These are phyloP conservation scores for Leptinotarsa texana DNA, from an alignment of 1,140 invertebrate species.

Conservation along the genomic window DNA sequence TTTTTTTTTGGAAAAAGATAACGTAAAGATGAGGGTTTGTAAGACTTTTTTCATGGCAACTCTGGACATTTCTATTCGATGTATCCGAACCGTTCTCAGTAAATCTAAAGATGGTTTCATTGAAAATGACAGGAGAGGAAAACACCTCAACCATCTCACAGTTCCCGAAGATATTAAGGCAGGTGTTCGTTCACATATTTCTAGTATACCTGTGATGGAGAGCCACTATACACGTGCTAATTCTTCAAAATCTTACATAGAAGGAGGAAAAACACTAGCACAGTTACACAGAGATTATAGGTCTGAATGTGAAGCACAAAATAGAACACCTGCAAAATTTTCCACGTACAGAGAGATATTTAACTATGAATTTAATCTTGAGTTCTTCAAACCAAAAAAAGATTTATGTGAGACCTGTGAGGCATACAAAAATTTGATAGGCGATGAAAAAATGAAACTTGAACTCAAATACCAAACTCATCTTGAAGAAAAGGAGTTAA, in stretches of 20 bases:
- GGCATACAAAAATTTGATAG: slow-evolving; percentile 7
- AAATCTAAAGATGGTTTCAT: slow-evolving; percentile 20
- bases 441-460: slow-evolving; percentile 1
- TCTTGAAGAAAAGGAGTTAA: slow-evolving; percentile 45
- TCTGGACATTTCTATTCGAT: slow-evolving; percentile 7
- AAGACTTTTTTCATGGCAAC: slow-evolving; percentile 15
- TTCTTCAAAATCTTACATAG: slow-evolving; percentile 11
- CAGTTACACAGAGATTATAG: slow-evolving; percentile 4
- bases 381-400: slow-evolving; percentile 1
- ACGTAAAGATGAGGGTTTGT: slow-evolving; percentile 18
- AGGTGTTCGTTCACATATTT: slow-evolving; percentile 15
- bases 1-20: slow-evolving; percentile 17
- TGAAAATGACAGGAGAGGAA: slow-evolving; percentile 23
- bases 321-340: not conserved
- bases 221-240: slow-evolving; percentile 36
- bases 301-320: slow-evolving; percentile 3
- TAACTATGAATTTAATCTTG: slow-evolving; percentile 10
- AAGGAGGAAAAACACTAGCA: slow-evolving; percentile 9
- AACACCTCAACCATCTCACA: slow-evolving; percentile 42
- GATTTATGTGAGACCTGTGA: slow-evolving; percentile 3
- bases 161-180: not conserved
- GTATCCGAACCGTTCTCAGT: slow-evolving; percentile 7
- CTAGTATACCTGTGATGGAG: slow-evolving; percentile 28
- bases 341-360: slow-evolving; percentile 8
- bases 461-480: slow-evolving; percentile 14